These are phyloP conservation scores for Aphodius granarius DNA, from an alignment of 2,888 invertebrate species.

Conservation along the genomic window DNA sequence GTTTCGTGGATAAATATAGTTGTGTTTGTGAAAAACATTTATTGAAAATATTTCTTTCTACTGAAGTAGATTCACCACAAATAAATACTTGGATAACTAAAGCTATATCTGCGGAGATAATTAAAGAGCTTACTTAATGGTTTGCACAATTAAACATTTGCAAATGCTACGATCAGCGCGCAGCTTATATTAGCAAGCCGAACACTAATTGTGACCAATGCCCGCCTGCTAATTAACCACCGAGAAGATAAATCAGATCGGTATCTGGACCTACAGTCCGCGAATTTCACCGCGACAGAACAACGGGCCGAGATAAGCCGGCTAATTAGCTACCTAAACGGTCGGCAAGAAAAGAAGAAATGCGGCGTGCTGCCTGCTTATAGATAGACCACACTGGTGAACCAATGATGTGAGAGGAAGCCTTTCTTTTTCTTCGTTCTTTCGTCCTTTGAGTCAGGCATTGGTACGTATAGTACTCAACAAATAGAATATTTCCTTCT, in stretches of 20 bases:
- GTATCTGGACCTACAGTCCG: background rate
- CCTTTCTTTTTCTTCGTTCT: too few relatives aligned
- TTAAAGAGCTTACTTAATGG: background rate
- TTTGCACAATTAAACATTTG: background rate
- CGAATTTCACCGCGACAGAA: background rate
- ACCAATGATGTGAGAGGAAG: too few relatives aligned
- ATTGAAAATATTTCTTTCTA: too few relatives aligned
- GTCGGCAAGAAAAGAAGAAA: background rate
- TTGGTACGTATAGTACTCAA: too few relatives aligned
- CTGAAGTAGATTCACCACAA: background rate
- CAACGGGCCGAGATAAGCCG: background rate
- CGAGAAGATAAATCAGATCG: background rate
- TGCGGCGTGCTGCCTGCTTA: background rate
- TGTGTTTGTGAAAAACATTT: too few relatives aligned
- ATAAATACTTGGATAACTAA: background rate
- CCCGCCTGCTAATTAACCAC: background rate
- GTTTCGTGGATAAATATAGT: too few relatives aligned
- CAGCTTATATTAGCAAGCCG: background rate
- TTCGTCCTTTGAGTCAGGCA: too few relatives aligned
- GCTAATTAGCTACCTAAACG: background rate
- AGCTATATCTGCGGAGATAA: background rate
- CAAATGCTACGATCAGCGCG: background rate
- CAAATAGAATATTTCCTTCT: too few relatives aligned
- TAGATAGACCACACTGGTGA: background rate
- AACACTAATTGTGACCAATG: background rate